These are phyloP conservation scores for Bufotes viridis DNA, from an alignment of 2,797 vertebrate genomes.

Conservation along the genomic window DNA sequence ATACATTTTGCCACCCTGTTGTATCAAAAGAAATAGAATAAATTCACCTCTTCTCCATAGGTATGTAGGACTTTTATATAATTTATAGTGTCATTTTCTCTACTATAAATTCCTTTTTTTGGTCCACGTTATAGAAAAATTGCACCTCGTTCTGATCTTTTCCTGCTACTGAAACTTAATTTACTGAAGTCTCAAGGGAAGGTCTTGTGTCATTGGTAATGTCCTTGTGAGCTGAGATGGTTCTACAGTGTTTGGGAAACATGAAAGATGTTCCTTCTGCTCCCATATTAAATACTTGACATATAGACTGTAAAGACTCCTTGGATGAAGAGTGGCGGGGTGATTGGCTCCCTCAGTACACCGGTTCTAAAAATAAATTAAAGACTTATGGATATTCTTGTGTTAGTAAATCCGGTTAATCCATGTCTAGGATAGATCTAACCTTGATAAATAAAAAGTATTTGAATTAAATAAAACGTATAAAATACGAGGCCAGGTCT, in stretches of 20 bases:
- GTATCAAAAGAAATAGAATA: not conserved
- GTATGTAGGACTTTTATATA: not conserved
- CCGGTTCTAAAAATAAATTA: not conserved
- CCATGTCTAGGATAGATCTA: too few relatives aligned
- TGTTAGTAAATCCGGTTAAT: too few relatives aligned
- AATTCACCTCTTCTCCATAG: not conserved
- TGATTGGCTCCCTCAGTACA: not conserved
- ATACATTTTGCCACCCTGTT: not conserved
- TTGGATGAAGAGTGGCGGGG: not conserved
- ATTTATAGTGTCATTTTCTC: constrained; percentile 2
- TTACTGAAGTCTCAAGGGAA: constrained; percentile 31
- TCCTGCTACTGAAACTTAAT: constrained; percentile 7
- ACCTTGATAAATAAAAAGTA: too few relatives aligned
- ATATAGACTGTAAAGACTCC: not conserved
- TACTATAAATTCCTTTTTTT: constrained; percentile 13
- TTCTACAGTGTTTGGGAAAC: not conserved
- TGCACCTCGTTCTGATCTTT: not conserved
- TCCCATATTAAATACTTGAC: not conserved
- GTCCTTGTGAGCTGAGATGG: constrained; percentile 16
- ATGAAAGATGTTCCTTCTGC: not conserved
- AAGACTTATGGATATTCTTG: not conserved
- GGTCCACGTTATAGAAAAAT: constrained; percentile 3
- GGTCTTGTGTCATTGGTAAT: constrained; percentile 37
- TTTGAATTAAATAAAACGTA: too few relatives aligned
- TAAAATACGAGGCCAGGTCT: too few relatives aligned